These are phyloP conservation scores for Myiotriccus ornatus DNA, from an alignment of 2,797 vertebrate species.

Conservation along the genomic window DNA sequence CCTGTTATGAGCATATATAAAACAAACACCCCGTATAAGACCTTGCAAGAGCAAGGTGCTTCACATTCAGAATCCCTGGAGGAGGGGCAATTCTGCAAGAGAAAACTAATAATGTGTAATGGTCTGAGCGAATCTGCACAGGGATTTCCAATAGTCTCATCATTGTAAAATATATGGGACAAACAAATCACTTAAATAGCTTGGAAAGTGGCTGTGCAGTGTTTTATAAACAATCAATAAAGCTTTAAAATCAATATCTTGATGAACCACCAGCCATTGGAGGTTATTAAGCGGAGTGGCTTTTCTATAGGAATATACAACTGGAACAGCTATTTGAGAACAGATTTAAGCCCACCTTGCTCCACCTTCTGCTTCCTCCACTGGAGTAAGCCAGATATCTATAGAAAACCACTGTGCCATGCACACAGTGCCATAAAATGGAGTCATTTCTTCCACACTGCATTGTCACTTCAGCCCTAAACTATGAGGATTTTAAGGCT, in stretches of 20 bases:
- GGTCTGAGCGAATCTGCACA: conserved; percentile 55
- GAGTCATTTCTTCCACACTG: not conserved
- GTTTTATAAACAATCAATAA: conserved; percentile 74
- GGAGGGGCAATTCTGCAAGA: conserved; percentile 30
- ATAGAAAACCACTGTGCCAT: not conserved
- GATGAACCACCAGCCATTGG: conserved; percentile 52
- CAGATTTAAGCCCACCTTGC: not conserved
- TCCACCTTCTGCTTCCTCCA: not conserved
- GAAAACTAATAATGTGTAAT: conserved; percentile 65
- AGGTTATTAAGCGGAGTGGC: conserved; percentile 25
- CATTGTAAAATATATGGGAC: conserved; percentile 65
- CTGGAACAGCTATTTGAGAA: not conserved
- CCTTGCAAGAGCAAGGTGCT: conserved; percentile 27
- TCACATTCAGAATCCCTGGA: conserved; percentile 41
- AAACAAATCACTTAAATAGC: conserved; percentile 64
- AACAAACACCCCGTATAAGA: conserved; percentile 57
- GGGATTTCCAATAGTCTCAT: conserved; percentile 70
- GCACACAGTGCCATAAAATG: not conserved
- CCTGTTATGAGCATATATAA: conserved; percentile 51
- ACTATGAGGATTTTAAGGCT: not conserved
- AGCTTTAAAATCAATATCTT: conserved; percentile 75
- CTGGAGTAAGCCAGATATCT: not conserved
- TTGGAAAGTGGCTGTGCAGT: conserved; percentile 44
- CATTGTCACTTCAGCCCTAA: not conserved
- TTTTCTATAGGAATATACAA: conserved; percentile 16